phyloP scores from a whole-genome alignment of 2,888 invertebrate genomes.

The Siphonodentalium dalli region DNA sequence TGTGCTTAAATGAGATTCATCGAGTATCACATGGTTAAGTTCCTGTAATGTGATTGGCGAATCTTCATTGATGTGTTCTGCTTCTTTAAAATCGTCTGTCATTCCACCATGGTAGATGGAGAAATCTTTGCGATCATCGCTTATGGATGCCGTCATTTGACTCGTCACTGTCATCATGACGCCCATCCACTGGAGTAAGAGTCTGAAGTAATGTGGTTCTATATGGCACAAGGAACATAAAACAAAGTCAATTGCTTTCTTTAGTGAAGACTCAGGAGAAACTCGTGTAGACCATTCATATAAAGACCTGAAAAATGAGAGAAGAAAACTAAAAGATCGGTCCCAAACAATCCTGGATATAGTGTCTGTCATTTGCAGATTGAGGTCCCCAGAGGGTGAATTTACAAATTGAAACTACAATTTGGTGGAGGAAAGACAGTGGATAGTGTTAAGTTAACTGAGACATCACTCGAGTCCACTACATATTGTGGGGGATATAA shows the following conservation, averaged over 20 bases:
- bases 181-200: conserved; percentile 77
- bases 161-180: conserved; percentile 60
- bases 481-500: too few relatives aligned
- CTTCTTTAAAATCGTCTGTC: conserved; percentile 66
- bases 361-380: too few relatives aligned
- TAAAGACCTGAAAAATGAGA: conserved; percentile 68
- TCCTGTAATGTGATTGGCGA: conserved; percentile 40
- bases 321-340: too few relatives aligned
- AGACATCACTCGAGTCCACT: too few relatives aligned
- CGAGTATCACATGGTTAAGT: conserved; percentile 49
- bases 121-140: conserved; percentile 69
- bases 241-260: conserved; percentile 84
- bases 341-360: too few relatives aligned
- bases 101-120: conserved; percentile 57
- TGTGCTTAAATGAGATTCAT: conserved; percentile 73
- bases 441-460: too few relatives aligned
- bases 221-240: conserved; percentile 87
- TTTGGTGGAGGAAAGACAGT: too few relatives aligned
- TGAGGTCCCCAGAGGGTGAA: too few relatives aligned
- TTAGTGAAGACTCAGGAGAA: conserved; percentile 74
- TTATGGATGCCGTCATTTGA: conserved; percentile 69
- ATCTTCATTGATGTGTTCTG: conserved; percentile 28
- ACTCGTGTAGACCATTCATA: conserved; percentile 80
- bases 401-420: too few relatives aligned
- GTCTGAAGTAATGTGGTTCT: conserved; percentile 78